Percentiles rank a stretch among this genome's conserved stretches.
phyloP scores from a whole-genome alignment of 2,113 vertebrate species.

The Psilopsiagon aymara region DNA sequence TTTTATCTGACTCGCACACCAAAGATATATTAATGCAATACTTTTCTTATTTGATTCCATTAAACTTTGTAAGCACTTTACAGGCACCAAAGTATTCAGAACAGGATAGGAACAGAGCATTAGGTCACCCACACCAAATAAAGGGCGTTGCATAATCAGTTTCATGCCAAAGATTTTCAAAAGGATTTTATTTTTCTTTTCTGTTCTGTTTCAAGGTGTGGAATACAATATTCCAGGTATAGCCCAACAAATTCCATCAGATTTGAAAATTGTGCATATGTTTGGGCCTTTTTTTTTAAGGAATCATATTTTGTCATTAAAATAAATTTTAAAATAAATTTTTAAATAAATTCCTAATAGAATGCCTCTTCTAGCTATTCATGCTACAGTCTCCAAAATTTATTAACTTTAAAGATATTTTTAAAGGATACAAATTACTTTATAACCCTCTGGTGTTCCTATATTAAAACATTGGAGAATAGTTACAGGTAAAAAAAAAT shows the following conservation, averaged over 20 bases:
- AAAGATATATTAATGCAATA: neutral
- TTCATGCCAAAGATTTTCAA: neutral
- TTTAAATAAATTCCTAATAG: neutral
- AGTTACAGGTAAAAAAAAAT: neutral
- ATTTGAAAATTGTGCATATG: neutral
- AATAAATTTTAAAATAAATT: neutral
- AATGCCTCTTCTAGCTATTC: neutral
- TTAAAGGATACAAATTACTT: neutral
- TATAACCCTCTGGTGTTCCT: neutral
- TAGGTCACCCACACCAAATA: neutral
- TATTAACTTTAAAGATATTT: neutral
- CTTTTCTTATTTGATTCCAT: neutral
- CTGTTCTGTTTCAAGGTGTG: accelerated
- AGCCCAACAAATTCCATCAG: neutral
- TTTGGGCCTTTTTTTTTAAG: accelerated
- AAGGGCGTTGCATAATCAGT: neutral
- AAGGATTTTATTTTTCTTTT: accelerated
- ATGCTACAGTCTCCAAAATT: neutral
- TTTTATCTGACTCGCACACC: neutral
- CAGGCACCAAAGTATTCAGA: neutral
- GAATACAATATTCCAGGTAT: neutral
- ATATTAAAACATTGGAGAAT: neutral
- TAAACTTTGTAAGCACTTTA: neutral
- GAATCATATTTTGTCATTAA: neutral
- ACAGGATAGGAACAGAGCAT: neutral